Conservation (phyloP, 2,113 vertebrate species). For the Acrocephalus arundinaceus region DNA sequence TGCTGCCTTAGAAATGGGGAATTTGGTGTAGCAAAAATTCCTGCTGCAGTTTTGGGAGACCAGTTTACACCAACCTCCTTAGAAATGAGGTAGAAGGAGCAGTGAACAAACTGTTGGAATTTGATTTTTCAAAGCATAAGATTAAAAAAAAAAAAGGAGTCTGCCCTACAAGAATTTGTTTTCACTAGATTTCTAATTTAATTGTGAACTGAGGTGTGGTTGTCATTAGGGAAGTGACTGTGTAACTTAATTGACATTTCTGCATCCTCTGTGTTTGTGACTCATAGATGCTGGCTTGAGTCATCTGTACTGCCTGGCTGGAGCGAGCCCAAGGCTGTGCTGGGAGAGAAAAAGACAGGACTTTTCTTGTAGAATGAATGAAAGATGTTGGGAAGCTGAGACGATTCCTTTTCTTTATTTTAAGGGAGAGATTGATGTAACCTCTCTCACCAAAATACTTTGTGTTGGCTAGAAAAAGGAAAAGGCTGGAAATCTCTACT, state of each 20-base stretch:
- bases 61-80: background rate
- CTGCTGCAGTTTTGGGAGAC: background rate
- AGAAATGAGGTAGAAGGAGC: background rate
- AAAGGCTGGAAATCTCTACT: background rate
- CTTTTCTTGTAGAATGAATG: background rate
- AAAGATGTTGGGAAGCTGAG: background rate
- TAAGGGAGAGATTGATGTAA: background rate
- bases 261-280: conserved; percentile 53
- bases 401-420: background rate
- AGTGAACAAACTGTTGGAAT: background rate
- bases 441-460: background rate
- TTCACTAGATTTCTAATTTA: conserved; percentile 33
- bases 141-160: background rate
- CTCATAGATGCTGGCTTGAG: conserved; percentile 35
- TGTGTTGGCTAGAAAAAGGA: background rate
- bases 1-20: background rate
- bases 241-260: conserved; percentile 51
- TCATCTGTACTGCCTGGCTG: background rate
- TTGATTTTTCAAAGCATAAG: background rate
- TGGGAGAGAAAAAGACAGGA: background rate
- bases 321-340: background rate
- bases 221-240: conserved; percentile 45
- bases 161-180: background rate
- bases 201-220: conserved; percentile 62
- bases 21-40: background rate